Evolutionary conservation across 1,140 invertebrate genomes (phyloP).

Genomic region (Stegodyphus dumicola): DNA sequence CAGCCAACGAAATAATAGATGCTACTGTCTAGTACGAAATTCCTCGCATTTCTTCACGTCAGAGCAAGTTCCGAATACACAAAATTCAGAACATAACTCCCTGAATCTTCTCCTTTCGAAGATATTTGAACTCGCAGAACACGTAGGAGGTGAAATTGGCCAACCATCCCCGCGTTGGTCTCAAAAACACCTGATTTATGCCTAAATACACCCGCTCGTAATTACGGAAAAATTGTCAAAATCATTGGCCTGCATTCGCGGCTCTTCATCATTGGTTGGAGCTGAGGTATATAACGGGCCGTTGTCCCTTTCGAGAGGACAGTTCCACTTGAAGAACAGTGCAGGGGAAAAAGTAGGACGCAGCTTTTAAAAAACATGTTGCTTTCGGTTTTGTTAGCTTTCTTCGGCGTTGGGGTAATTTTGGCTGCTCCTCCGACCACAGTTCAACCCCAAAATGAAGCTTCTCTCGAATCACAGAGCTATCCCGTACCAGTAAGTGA

Average conservation of each 20-base stretch:
- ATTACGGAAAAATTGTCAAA: slow-evolving; percentile 34
- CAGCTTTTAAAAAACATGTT: slow-evolving; percentile 2
- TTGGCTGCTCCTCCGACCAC: slow-evolving; percentile 20
- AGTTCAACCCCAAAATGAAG: background rate
- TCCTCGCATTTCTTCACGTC: slow-evolving; percentile 12
- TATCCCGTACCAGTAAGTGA: slow-evolving; percentile 30
- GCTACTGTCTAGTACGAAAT: background rate
- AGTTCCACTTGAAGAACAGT: background rate
- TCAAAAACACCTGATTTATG: slow-evolving; percentile 38
- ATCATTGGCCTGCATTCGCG: slow-evolving; percentile 38
- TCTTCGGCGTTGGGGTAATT: background rate
- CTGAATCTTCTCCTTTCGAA: background rate
- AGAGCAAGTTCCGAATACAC: slow-evolving; percentile 17
- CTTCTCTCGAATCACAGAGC: background rate
- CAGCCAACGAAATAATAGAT: too few species aligned
- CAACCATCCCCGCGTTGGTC: background rate
- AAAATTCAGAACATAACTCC: slow-evolving; percentile 20
- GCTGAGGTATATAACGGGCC: slow-evolving; percentile 21
- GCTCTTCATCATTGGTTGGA: slow-evolving; percentile 13
- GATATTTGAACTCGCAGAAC: background rate
- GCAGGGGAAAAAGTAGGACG: background rate
- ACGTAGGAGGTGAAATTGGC: slow-evolving; percentile 14
- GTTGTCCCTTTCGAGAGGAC: slow-evolving; percentile 19
- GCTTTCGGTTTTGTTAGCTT: slow-evolving; percentile 11
- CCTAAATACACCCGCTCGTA: slow-evolving; percentile 1